Percentiles rank a stretch among this genome's conserved stretches.
Conservation (phyloP, 2,888 invertebrate genomes). For the Spodoptera littoralis region DNA sequence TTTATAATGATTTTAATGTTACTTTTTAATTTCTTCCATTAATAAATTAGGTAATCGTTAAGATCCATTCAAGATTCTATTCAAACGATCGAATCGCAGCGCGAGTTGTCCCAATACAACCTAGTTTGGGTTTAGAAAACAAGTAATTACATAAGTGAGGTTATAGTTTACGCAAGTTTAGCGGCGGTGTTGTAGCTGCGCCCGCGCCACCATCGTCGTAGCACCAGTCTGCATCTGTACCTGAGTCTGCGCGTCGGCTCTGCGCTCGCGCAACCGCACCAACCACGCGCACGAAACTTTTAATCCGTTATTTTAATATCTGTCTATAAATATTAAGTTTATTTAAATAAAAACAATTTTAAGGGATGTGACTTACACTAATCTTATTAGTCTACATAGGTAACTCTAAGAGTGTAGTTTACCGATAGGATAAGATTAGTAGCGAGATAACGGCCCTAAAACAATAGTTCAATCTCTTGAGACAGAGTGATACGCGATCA, state of each 20-base stretch:
- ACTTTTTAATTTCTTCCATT: not conserved
- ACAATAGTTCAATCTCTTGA: conserved; percentile 63
- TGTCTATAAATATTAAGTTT: too few relatives aligned
- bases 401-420: conserved; percentile 3
- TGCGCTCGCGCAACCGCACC: conserved; percentile 48
- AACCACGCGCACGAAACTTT: conserved; percentile 14
- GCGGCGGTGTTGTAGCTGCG: conserved; percentile 45
- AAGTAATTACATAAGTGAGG: conserved; percentile 78
- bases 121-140: conserved; percentile 70
- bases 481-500: conserved; percentile 45
- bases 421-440: conserved; percentile 54
- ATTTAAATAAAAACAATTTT: too few relatives aligned
- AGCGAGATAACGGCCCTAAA: conserved; percentile 59
- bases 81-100: not conserved
- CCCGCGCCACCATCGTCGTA: conserved; percentile 46
- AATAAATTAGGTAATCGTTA: not conserved
- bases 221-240: conserved; percentile 48
- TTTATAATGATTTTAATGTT: too few relatives aligned
- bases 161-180: conserved; percentile 78
- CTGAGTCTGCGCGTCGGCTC: conserved; percentile 49
- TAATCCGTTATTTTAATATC: not conserved
- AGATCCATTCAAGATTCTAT: conserved; percentile 4
- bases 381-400: conserved; percentile 13
- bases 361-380: not conserved
- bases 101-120: conserved; percentile 59